Conservation (phyloP, 2,888 invertebrate genomes). For the Marronus borbonicus region DNA sequence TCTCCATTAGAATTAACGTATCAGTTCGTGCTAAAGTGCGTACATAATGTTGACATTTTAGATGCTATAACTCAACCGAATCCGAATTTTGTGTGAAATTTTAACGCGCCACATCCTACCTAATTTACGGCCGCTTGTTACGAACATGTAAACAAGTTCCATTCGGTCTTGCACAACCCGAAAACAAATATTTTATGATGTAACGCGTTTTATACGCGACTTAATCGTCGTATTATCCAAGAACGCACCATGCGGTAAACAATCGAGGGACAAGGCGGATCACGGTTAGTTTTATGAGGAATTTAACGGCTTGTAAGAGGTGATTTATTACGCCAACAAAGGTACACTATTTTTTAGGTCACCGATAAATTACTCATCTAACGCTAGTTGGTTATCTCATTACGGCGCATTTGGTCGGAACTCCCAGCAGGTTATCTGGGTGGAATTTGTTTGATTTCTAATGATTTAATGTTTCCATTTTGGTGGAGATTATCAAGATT, state of each 20-base stretch:
- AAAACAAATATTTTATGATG: constrained; percentile 45
- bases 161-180: constrained; percentile 26
- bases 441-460: no score
- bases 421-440: no score
- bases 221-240: no score
- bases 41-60: neutral
- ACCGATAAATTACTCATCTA: constrained; percentile 38
- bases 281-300: constrained; percentile 34
- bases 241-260: constrained; percentile 12
- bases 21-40: neutral
- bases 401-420: neutral
- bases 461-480: no score
- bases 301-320: constrained; percentile 37
- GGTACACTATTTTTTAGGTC: constrained; percentile 40
- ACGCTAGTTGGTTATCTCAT: constrained; percentile 37
- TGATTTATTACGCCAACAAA: constrained; percentile 44
- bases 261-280: constrained; percentile 31
- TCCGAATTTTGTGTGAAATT: neutral
- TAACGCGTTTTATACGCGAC: constrained; percentile 13
- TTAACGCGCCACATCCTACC: neutral
- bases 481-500: no score
- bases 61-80: no score
- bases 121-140: constrained; percentile 35
- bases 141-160: constrained; percentile 28
- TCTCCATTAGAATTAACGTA: no score